Evolutionary conservation across 2,113 vertebrate genomes (phyloP).

Genomic region (Phrynocephalus versicolor): DNA sequence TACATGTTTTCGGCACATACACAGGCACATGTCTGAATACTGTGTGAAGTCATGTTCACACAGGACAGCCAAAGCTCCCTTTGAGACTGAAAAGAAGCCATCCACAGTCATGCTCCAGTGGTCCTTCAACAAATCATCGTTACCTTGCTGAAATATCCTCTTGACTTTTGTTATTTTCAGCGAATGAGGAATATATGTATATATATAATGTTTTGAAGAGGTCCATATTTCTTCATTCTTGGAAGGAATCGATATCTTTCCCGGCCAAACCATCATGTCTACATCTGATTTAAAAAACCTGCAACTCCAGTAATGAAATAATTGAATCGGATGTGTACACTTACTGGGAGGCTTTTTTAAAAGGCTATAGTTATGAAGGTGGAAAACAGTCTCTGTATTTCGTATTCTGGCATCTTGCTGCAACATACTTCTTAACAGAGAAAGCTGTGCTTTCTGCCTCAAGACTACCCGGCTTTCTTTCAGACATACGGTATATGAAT

Average conservation of each 20-base stretch:
- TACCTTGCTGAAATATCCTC: not conserved
- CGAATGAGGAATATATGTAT: not conserved
- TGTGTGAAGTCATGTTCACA: not conserved
- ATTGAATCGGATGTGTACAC: not conserved
- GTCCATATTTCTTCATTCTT: slow-evolving; percentile 3
- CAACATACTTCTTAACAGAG: not conserved
- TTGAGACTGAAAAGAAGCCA: not conserved
- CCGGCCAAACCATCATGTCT: not conserved
- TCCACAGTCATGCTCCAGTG: not conserved
- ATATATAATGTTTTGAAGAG: slow-evolving; percentile 5
- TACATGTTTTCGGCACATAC: no score
- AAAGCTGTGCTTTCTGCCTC: not conserved
- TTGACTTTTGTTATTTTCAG: not conserved
- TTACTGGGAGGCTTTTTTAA: not conserved
- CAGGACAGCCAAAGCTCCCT: not conserved
- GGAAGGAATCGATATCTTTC: not conserved
- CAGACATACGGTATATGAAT: not conserved
- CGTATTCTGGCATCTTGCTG: not conserved
- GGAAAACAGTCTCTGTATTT: not conserved
- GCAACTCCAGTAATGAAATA: slow-evolving; percentile 10
- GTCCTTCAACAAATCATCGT: no score
- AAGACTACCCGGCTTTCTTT: not conserved
- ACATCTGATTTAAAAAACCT: not conserved
- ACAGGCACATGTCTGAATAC: not conserved
- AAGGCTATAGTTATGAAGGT: no score